A percentile compares a stretch with the other conserved stretches of the same genome.
Conservation (phyloP, 2,797 vertebrate genomes). For the Rhinichthys osculus region DNA sequence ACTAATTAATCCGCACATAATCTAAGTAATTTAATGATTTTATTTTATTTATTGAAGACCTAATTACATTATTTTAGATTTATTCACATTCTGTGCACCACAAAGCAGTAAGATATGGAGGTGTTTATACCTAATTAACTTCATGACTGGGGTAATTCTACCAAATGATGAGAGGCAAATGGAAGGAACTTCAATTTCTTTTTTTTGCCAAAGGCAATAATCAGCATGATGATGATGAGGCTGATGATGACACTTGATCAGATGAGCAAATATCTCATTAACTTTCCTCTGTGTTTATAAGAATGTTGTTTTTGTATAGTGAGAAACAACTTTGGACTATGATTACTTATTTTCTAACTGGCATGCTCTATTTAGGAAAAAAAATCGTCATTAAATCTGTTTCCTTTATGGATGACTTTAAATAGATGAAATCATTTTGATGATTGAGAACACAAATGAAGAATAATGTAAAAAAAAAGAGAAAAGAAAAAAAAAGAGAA, state of each 20-base stretch:
- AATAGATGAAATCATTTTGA: constrained; percentile 3
- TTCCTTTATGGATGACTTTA: neutral
- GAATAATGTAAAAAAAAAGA: neutral
- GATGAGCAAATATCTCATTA: constrained; percentile 55
- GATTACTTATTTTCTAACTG: constrained; percentile 56
- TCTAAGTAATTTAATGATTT: neutral
- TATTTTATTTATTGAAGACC: neutral
- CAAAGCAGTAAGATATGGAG: constrained; percentile 50
- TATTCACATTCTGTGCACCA: constrained; percentile 44
- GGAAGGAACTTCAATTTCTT: neutral
- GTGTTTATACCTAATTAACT: constrained; percentile 58
- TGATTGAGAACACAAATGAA: constrained; percentile 16
- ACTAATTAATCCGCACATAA: constrained; percentile 3
- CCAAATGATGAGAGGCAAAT: constrained; percentile 39
- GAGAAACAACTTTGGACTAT: constrained; percentile 52
- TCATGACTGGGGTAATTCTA: constrained; percentile 41
- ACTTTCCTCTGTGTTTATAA: constrained; percentile 44
- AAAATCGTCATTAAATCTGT: neutral
- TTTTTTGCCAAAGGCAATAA: constrained; percentile 47
- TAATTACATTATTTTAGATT: constrained; percentile 15
- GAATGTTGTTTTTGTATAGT: constrained; percentile 48
- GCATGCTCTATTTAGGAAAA: constrained; percentile 16
- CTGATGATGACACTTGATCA: constrained; percentile 7
- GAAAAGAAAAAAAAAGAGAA: neutral
- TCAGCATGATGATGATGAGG: constrained; percentile 8